A percentile compares a stretch with the other conserved stretches of the same genome.
phyloP scores from a whole-genome alignment of 1,140 invertebrate species.

The Linepithema humile region DNA sequence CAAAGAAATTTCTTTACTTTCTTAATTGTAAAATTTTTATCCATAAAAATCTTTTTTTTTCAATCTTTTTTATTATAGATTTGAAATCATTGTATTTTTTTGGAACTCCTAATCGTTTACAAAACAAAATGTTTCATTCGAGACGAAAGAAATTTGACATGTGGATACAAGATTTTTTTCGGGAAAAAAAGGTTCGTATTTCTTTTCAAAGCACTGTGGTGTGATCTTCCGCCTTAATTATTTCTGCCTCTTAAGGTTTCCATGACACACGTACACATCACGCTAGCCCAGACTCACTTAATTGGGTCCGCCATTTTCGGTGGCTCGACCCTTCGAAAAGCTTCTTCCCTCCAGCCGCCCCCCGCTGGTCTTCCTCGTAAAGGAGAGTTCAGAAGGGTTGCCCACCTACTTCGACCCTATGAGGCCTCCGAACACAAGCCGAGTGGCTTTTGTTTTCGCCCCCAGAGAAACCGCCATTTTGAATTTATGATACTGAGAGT shows the following conservation, averaged over 20 bases:
- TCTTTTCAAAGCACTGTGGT: slow-evolving; percentile 66
- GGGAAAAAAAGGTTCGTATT: no score
- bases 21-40: no score
- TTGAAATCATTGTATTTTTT: no score
- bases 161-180: no score
- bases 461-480: slow-evolving; percentile 83
- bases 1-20: no score
- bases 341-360: slow-evolving; percentile 54
- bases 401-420: slow-evolving; percentile 67
- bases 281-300: slow-evolving; percentile 79
- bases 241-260: slow-evolving; percentile 58
- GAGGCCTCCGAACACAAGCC: slow-evolving; percentile 57
- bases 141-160: slow-evolving; percentile 74
- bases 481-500: slow-evolving; percentile 83
- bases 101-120: no score
- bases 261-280: slow-evolving; percentile 69
- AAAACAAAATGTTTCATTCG: no score
- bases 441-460: slow-evolving; percentile 84
- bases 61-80: no score
- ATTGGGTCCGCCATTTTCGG: slow-evolving; percentile 85
- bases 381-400: slow-evolving; percentile 81
- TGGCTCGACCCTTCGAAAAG: slow-evolving; percentile 78
- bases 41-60: no score
- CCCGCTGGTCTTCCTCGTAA: slow-evolving; percentile 45
- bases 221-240: slow-evolving; percentile 70